Percentiles rank a stretch among this genome's conserved stretches.
Evolutionary conservation across 1,140 invertebrate genomes (phyloP).

Genomic region (Homarus americanus): DNA sequence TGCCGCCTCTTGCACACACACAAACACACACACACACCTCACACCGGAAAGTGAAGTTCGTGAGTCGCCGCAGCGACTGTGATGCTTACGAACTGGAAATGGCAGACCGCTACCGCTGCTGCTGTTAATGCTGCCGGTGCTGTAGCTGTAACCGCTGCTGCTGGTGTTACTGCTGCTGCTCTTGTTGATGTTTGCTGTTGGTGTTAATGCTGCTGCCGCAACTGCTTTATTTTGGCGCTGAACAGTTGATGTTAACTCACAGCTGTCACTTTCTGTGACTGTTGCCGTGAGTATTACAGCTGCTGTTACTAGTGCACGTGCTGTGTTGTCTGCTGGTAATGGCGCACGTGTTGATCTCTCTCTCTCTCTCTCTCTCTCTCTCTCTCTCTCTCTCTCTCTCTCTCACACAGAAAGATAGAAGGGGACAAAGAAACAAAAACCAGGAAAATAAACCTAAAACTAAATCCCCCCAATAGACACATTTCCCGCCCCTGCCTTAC

Average conservation of each 20-base stretch:
- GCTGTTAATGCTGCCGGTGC: neutral
- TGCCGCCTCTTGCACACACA: too few species aligned
- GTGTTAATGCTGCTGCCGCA: neutral
- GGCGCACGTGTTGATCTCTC: too few species aligned
- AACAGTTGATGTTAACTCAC: neutral
- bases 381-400: too few species aligned
- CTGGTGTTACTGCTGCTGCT: neutral
- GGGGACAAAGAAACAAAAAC: too few species aligned
- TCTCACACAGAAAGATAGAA: too few species aligned
- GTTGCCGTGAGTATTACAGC: too few species aligned
- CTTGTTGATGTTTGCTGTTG: neutral
- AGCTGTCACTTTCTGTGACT: neutral
- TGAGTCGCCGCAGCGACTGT: neutral
- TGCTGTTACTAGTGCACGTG: too few species aligned
- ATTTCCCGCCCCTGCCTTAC: too few species aligned
- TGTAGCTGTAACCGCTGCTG: neutral
- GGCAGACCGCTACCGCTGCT: neutral
- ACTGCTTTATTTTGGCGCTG: neutral
- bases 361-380: too few species aligned
- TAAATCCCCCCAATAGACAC: too few species aligned
- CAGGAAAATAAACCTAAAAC: too few species aligned
- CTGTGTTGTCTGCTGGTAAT: too few species aligned
- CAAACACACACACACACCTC: neutral
- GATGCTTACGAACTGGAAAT: neutral
- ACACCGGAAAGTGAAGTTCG: constrained; percentile 5